A percentile compares a stretch with the other conserved stretches of the same genome.
Evolutionary conservation across 2,797 vertebrate species (phyloP).

Genomic region (Eulemur coronatus): DNA sequence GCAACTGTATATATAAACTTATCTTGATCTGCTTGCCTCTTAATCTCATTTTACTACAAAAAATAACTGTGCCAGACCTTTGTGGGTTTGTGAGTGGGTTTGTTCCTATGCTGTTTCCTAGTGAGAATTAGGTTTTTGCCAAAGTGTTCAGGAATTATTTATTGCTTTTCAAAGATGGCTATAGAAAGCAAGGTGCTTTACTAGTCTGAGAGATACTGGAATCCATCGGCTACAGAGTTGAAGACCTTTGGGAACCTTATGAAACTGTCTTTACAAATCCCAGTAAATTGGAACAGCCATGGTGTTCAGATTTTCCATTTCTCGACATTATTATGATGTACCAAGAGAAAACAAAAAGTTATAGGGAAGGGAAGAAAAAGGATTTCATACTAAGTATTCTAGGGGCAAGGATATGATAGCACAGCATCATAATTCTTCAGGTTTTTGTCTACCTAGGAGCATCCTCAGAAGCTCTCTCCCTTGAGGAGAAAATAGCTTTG

Average conservation of each 20-base stretch:
- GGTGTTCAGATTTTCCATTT: conserved; percentile 20
- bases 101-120: neutral
- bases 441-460: neutral
- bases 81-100: neutral
- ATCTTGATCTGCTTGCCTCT: neutral
- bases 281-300: neutral
- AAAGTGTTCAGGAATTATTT: neutral
- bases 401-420: neutral
- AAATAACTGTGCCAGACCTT: neutral
- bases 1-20: neutral
- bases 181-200: neutral
- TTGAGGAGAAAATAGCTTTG: neutral
- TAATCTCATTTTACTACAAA: conserved; percentile 17
- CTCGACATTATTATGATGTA: neutral
- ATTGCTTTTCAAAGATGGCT: conserved; percentile 19
- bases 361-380: neutral
- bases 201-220: neutral
- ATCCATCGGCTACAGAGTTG: neutral
- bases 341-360: neutral
- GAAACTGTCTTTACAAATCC: conserved; percentile 6
- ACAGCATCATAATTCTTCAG: neutral
- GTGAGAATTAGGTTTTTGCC: neutral
- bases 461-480: neutral
- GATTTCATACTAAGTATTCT: neutral
- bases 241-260: neutral